A percentile compares a stretch with the other conserved stretches of the same genome.
phyloP scores from a whole-genome alignment of 2,888 invertebrate species.

The Timandra comae region DNA sequence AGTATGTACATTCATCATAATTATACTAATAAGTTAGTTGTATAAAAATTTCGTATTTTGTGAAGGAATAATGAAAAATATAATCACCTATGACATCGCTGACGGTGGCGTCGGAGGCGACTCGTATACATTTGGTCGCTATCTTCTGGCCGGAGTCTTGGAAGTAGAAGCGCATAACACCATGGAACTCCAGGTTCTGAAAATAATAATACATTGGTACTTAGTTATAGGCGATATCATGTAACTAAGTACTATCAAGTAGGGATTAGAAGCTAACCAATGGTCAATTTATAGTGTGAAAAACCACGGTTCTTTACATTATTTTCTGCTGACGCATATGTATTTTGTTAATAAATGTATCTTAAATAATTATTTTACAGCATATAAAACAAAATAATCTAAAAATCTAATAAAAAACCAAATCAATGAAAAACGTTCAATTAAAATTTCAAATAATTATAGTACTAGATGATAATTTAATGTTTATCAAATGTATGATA shows the following conservation, averaged over 20 bases:
- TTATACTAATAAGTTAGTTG: too few species aligned
- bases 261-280: neutral
- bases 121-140: slow-evolving; percentile 98
- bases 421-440: too few species aligned
- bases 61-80: slow-evolving; percentile 22
- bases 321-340: neutral
- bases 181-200: slow-evolving; percentile 98
- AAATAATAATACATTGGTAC: slow-evolving; percentile 31
- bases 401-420: too few species aligned
- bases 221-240: neutral
- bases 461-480: too few species aligned
- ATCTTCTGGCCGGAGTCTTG: slow-evolving; percentile 99
- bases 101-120: slow-evolving; percentile 97
- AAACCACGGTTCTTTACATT: neutral
- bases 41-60: too few species aligned
- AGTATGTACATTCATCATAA: too few species aligned
- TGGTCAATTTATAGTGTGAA: neutral
- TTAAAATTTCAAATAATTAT: too few species aligned
- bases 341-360: neutral
- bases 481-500: too few species aligned
- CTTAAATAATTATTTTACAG: too few species aligned
- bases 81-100: slow-evolving; percentile 97
- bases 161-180: slow-evolving; percentile 99
- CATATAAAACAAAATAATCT: too few species aligned
- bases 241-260: neutral